phyloP scores from a whole-genome alignment of 2,888 invertebrate species.

The Drosophila greeni region DNA sequence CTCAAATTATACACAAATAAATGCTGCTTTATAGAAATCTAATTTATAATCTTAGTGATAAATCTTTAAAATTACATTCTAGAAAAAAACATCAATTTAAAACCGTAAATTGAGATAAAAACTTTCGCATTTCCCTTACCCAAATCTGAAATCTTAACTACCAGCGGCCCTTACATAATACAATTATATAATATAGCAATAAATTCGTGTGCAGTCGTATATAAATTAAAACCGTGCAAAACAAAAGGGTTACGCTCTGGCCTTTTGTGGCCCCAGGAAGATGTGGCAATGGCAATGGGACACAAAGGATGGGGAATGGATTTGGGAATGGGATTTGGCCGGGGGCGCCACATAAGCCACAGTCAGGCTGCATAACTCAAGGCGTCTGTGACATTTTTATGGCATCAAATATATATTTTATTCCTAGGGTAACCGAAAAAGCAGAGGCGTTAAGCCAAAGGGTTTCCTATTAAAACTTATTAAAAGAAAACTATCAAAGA shows the following conservation, averaged over 20 bases:
- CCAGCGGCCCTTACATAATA: slow-evolving; percentile 34
- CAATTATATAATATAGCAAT: slow-evolving; percentile 68
- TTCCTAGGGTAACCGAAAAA: slow-evolving; percentile 43
- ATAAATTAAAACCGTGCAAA: slow-evolving; percentile 62
- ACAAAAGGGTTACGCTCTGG: slow-evolving; percentile 64
- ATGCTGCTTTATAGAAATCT: neutral
- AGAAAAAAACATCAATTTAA: neutral
- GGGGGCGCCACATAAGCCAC: slow-evolving; percentile 63
- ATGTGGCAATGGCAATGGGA: slow-evolving; percentile 28
- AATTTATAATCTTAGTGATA: neutral
- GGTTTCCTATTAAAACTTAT: neutral
- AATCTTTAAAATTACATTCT: neutral
- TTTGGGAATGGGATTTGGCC: slow-evolving; percentile 16
- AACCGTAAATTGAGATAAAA: slow-evolving; percentile 12
- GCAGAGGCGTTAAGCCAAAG: neutral
- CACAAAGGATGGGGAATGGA: slow-evolving; percentile 12
- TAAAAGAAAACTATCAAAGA: neutral
- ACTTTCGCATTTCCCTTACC: slow-evolving; percentile 9
- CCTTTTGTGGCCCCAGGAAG: slow-evolving; percentile 20
- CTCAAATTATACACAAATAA: neutral
- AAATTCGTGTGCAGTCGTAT: slow-evolving; percentile 57
- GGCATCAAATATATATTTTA: slow-evolving; percentile 65
- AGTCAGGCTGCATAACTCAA: slow-evolving; percentile 66
- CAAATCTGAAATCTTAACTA: slow-evolving; percentile 37
- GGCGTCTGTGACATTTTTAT: slow-evolving; percentile 74